A percentile compares a stretch with the other conserved stretches of the same genome.
phyloP scores from a whole-genome alignment of 1,140 invertebrate genomes.

The Arctopsyche grandis region DNA sequence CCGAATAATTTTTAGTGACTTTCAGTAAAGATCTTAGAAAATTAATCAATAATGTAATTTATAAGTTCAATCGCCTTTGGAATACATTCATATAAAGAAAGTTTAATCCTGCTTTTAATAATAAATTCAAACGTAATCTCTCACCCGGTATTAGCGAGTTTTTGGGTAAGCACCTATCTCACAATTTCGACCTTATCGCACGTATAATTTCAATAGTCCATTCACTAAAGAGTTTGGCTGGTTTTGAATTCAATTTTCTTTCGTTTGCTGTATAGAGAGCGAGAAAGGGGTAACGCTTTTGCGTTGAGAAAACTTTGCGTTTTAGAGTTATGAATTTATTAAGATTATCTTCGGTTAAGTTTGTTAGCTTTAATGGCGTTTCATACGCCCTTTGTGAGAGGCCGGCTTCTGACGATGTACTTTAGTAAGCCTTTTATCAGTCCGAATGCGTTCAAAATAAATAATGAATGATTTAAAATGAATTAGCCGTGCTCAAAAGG shows the following conservation, averaged over 20 bases:
- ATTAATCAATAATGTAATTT: no score
- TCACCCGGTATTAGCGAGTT: no score
- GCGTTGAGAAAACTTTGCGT: slow-evolving; percentile 8
- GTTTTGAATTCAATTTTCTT: slow-evolving; percentile 14
- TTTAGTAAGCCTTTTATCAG: slow-evolving; percentile 6
- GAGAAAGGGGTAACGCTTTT: not conserved
- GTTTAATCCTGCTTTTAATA: no score
- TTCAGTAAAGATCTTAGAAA: no score
- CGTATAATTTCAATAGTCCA: slow-evolving; percentile 8
- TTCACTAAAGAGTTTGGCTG: not conserved
- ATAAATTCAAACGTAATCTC: no score
- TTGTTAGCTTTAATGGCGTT: slow-evolving; percentile 27
- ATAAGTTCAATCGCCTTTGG: no score
- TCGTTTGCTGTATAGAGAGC: not conserved
- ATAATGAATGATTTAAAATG: slow-evolving; percentile 11
- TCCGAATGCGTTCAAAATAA: slow-evolving; percentile 8
- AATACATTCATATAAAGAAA: no score
- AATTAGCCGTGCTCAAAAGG: not conserved
- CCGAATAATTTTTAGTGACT: no score
- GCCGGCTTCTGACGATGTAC: no score
- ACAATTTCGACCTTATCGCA: not conserved
- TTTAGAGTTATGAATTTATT: slow-evolving; percentile 27
- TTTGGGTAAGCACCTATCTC: no score
- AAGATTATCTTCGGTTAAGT: slow-evolving; percentile 29
- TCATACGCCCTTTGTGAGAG: not conserved